A percentile compares a stretch with the other conserved stretches of the same genome.
Evolutionary conservation across 2,888 invertebrate species (phyloP).

Genomic region (Melanostoma scalare): DNA sequence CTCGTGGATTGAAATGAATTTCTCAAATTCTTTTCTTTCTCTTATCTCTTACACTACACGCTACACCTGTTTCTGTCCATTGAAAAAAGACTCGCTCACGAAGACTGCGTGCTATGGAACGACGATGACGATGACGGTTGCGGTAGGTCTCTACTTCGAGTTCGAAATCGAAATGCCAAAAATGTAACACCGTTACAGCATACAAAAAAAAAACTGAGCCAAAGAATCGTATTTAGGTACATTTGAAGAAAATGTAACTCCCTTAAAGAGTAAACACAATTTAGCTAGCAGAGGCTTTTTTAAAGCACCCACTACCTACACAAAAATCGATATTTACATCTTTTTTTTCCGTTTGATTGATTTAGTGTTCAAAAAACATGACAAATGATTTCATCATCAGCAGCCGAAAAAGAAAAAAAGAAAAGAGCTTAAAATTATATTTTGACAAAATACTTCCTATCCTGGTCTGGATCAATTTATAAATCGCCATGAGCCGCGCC

Average conservation of each 20-base stretch:
- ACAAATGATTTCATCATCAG: no score
- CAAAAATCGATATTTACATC: no score
- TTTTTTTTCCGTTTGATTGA: no score
- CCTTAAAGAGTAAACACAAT: slow-evolving; percentile 8
- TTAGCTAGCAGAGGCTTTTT: no score
- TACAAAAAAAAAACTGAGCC: not conserved
- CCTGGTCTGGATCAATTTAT: not conserved
- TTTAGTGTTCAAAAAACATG: no score
- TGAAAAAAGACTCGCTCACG: slow-evolving; percentile 16
- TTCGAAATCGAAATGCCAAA: slow-evolving; percentile 42
- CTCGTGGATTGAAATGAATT: slow-evolving; percentile 15
- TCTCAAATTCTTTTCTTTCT: slow-evolving; percentile 9
- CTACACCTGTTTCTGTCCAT: slow-evolving; percentile 27
- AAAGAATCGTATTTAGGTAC: not conserved
- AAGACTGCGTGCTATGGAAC: slow-evolving; percentile 24
- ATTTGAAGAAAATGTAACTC: slow-evolving; percentile 1
- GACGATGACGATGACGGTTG: slow-evolving; percentile 24
- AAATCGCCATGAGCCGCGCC: slow-evolving; percentile 1
- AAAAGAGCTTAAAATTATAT: no score
- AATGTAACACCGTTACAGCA: not conserved
- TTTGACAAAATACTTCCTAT: no score
- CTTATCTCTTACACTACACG: slow-evolving; percentile 1
- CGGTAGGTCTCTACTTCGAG: slow-evolving; percentile 68
- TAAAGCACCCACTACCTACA: no score
- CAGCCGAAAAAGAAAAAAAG: no score